Evolutionary conservation across 2,797 vertebrate species (phyloP).

Genomic region (Squalus acanthias): DNA sequence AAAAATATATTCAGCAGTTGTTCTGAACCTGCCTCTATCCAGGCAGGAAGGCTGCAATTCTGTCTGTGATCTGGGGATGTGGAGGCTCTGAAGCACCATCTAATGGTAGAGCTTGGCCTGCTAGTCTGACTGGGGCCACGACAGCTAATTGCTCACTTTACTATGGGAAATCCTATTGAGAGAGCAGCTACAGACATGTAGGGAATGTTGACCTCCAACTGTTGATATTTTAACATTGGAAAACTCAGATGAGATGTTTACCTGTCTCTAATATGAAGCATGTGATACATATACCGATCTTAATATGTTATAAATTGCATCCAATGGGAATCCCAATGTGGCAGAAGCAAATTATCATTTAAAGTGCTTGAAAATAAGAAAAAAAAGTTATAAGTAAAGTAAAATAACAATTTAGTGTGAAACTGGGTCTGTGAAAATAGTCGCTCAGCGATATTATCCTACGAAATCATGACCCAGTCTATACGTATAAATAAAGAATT

Average conservation of each 20-base stretch:
- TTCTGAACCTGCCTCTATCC: background rate
- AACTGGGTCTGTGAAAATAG: background rate
- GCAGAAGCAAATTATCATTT: background rate
- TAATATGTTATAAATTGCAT: background rate
- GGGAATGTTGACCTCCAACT: background rate
- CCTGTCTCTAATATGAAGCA: background rate
- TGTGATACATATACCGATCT: background rate
- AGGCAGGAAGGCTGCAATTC: background rate
- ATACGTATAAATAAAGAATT: background rate
- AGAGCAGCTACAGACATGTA: background rate
- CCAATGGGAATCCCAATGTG: background rate
- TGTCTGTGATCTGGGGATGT: background rate
- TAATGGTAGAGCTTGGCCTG: background rate
- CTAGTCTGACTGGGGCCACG: background rate
- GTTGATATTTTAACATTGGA: background rate
- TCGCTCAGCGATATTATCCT: background rate
- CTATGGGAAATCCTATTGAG: background rate
- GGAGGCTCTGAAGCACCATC: background rate
- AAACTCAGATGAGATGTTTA: background rate
- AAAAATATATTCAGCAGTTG: background rate
- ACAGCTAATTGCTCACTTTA: background rate
- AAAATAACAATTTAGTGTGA: background rate
- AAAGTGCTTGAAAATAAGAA: background rate
- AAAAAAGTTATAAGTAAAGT: background rate
- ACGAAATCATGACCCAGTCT: background rate